Evolutionary conservation across 2,113 vertebrate genomes (phyloP).

Genomic region (Cromileptes altivelis): DNA sequence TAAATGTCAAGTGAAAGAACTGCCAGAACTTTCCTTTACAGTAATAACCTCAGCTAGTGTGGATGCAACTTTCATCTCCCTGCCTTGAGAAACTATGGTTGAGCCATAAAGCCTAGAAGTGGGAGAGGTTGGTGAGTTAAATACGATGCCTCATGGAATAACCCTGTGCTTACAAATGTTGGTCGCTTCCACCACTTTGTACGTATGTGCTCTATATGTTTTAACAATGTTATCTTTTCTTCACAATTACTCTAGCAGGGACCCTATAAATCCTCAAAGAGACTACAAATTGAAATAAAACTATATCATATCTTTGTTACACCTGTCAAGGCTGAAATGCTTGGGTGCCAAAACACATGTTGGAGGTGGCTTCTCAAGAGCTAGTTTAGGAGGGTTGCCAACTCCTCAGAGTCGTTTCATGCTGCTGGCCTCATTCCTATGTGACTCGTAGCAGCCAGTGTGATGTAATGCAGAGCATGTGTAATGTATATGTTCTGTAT

Average conservation of each 20-base stretch:
- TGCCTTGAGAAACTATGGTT: slow-evolving; percentile 6
- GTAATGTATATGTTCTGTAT: background rate
- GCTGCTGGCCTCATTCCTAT: slow-evolving; percentile 16
- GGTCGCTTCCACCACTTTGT: slow-evolving; percentile 43
- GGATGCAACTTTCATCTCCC: slow-evolving; percentile 14
- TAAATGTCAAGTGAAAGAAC: background rate
- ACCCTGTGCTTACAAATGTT: slow-evolving; percentile 31
- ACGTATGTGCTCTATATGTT: slow-evolving; percentile 21
- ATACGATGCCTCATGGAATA: slow-evolving; percentile 40
- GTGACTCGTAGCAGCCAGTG: slow-evolving; percentile 32
- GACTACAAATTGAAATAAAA: slow-evolving; percentile 31
- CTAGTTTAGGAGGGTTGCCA: slow-evolving; percentile 36
- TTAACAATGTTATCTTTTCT: slow-evolving; percentile 63
- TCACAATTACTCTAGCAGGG: slow-evolving; percentile 7
- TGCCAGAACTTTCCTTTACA: slow-evolving; percentile 1
- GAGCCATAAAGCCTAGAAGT: slow-evolving; percentile 36
- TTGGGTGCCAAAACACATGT: slow-evolving; percentile 54
- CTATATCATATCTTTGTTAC: slow-evolving; percentile 55
- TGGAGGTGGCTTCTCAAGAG: slow-evolving; percentile 23
- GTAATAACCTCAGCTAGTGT: background rate
- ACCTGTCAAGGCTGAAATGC: slow-evolving; percentile 44
- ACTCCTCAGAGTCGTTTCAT: slow-evolving; percentile 40
- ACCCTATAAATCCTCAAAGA: slow-evolving; percentile 32
- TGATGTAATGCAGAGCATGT: slow-evolving; percentile 29
- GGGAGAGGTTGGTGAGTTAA: slow-evolving; percentile 31